Conservation (phyloP, 35 echinoderm and acorn worm genomes). For the Nesometra sesokonis region DNA sequence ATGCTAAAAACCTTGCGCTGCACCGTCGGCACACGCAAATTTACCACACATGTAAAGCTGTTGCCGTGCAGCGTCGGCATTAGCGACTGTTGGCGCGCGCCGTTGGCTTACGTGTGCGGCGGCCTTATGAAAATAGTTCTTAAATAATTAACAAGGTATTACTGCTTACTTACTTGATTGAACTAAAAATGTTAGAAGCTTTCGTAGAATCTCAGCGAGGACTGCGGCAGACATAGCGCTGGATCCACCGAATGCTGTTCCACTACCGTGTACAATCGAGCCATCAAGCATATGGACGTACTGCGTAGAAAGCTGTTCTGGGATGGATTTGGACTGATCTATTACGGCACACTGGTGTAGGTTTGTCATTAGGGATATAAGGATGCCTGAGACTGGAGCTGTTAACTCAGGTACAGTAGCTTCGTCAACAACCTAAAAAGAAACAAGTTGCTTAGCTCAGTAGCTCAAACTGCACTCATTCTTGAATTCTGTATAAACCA, state of each 20-base stretch:
- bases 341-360: conserved; percentile 62
- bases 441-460: too few relatives aligned
- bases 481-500: too few relatives aligned
- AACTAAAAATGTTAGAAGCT: conserved; percentile 65
- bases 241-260: neutral
- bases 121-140: too few relatives aligned
- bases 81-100: too few relatives aligned
- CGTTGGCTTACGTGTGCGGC: too few relatives aligned
- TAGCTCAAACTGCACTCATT: too few relatives aligned
- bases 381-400: conserved; percentile 59
- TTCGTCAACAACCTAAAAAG: conserved; percentile 46
- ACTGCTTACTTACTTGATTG: conserved; percentile 55
- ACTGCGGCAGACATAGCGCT: conserved; percentile 26
- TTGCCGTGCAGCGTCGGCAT: too few relatives aligned
- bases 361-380: conserved; percentile 60
- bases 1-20: too few relatives aligned
- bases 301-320: conserved; percentile 61
- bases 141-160: too few relatives aligned
- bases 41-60: too few relatives aligned
- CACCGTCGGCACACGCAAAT: too few relatives aligned
- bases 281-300: conserved; percentile 58
- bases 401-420: conserved; percentile 57
- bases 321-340: conserved; percentile 51
- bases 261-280: conserved; percentile 12
- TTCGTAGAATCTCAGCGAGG: conserved; percentile 58